Conservation (phyloP, 2,113 vertebrate genomes). For the Lampris incognitus region DNA sequence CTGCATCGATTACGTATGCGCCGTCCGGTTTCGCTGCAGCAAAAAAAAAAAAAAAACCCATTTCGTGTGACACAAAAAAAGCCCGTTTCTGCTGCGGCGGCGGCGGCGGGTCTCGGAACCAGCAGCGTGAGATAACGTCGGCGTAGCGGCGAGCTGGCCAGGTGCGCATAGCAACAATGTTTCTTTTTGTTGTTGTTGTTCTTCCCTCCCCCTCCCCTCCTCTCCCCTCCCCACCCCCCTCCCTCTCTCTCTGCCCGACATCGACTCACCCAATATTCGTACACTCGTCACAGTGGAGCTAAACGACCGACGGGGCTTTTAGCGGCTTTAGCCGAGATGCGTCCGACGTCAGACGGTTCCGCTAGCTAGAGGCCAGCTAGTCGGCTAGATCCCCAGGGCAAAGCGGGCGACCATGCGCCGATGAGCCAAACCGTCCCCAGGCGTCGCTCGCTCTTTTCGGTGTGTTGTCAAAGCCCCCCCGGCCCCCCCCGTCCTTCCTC, state of each 20-base stretch:
- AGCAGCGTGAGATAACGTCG: too few relatives aligned
- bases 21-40: not conserved
- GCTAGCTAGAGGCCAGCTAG: not conserved
- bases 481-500: too few relatives aligned
- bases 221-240: too few relatives aligned
- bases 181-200: not conserved
- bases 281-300: not conserved
- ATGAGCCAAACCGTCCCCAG: conserved; percentile 31
- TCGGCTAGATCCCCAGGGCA: conserved; percentile 3
- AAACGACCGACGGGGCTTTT: not conserved
- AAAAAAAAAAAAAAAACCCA: too few relatives aligned
- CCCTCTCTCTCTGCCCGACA: too few relatives aligned
- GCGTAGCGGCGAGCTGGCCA: not conserved
- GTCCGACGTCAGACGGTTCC: not conserved
- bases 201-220: not conserved
- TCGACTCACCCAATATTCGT: conserved; percentile 67
- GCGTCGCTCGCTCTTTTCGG: too few relatives aligned
- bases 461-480: too few relatives aligned
- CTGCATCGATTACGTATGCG: not conserved
- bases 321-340: conserved; percentile 27
- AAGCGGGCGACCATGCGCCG: conserved; percentile 59
- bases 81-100: too few relatives aligned
- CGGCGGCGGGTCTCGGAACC: too few relatives aligned
- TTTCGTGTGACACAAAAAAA: too few relatives aligned
- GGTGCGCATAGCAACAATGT: conserved; percentile 45